Percentiles rank a stretch among this genome's conserved stretches.
phyloP scores from a whole-genome alignment of 2,797 vertebrate species.

The Mus caroli region DNA sequence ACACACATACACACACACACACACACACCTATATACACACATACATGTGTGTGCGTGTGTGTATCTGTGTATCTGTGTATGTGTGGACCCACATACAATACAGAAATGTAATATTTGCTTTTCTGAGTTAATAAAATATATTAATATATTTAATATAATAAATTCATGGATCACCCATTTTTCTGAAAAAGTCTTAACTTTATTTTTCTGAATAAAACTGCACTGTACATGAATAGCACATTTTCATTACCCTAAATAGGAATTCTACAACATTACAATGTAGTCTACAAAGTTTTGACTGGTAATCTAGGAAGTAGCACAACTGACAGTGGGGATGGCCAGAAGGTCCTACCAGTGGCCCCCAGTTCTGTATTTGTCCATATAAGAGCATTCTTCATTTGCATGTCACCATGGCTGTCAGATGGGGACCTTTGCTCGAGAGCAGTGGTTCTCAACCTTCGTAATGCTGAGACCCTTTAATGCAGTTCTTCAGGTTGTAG shows the following conservation, averaged over 20 bases:
- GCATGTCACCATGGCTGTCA: neutral
- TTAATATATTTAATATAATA: neutral
- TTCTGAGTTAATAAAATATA: neutral
- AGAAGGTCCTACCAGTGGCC: accelerated
- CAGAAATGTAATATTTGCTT: neutral
- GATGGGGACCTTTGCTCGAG: neutral
- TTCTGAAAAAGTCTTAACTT: neutral
- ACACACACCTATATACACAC: neutral
- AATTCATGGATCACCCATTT: neutral
- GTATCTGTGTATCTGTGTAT: neutral
- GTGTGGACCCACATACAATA: neutral
- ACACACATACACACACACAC: neutral
- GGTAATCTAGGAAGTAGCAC: neutral
- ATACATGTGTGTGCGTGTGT: neutral
- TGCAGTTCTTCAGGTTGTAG: neutral
- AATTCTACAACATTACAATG: neutral
- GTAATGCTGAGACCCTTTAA: neutral
- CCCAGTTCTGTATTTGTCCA: accelerated
- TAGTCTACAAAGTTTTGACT: neutral
- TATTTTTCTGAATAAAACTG: neutral
- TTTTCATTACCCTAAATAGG: neutral
- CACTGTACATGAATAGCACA: neutral
- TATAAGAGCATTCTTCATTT: neutral
- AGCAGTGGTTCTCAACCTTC: neutral
- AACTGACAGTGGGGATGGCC: neutral